Base-by-base conservation (phyloP, 2,113 vertebrate species). In the Dasyprocta punctata region DNA sequence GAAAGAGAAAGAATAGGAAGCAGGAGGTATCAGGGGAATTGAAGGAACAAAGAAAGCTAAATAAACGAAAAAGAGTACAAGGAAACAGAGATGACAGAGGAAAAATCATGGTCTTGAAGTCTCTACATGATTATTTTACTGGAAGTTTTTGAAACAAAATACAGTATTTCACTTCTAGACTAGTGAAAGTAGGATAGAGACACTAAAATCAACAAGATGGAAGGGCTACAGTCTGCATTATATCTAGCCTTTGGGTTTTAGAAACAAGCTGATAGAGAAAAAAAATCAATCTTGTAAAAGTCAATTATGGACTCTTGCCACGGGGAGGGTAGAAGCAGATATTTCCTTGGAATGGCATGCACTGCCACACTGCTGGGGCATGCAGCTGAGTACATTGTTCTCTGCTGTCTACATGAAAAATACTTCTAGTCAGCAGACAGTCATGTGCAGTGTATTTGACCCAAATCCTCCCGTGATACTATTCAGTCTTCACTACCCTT, bases 341-440 rank as follows among this genome's bases (percentile, higher is more conserved):
- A 61, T 65, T 93, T 90, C 61, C 75, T 58, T 52, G 61, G 73
- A 78, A 24, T 30, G 44, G 85, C 22, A 7, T 3, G 6, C 0
- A 10, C 22, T 17, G 81, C 16, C 63, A 24, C 38, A 54, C 67
- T 16, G 54, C 75, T 26, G 24, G 7, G 26, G 58, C 44, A 13
- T 16, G 80, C 71, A n/a, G 56, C 84, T 11, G 36, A 89, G 58
- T 2, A 24, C 82, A 52, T 17, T 20, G 36, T 92, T 94, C 71
- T 92, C 94, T 1, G 36, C 38, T 75, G 56, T 83, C 63, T 93
- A 82, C 47, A 77, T 85, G 86, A 86, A 81, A 92, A 94, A 63
- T 86, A 75, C 85, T 89, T 95, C 85, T 88, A 95, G 90, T 96
- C 96, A 87, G 93, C 61, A 91, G 95, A 94, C n/a, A 94, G 91